These are phyloP conservation scores for Drosophila nigrodunni DNA, from an alignment of 1,140 invertebrate genomes.

Conservation along the genomic window DNA sequence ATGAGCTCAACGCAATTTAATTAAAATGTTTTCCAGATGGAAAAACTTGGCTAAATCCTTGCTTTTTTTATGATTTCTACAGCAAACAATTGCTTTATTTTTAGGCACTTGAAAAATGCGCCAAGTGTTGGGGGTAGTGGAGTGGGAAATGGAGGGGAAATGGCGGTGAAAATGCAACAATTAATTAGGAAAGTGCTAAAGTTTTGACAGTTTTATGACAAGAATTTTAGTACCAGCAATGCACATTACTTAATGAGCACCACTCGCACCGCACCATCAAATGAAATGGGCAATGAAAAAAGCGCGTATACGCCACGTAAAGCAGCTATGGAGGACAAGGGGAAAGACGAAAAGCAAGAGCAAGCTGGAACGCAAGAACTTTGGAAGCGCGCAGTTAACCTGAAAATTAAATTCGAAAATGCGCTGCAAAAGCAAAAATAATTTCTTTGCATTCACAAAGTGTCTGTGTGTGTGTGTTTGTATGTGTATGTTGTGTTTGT, in stretches of 20 bases:
- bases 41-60: slow-evolving; percentile 1
- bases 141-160: no score
- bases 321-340: slow-evolving; percentile 2
- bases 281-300: slow-evolving; percentile 65
- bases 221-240: slow-evolving; percentile 18
- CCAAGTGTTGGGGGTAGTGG: not conserved
- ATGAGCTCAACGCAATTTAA: slow-evolving; percentile 7
- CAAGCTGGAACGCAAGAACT: slow-evolving; percentile 8
- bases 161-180: slow-evolving; percentile 2
- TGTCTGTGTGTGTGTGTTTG: slow-evolving; percentile 2
- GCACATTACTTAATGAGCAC: slow-evolving; percentile 23
- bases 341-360: not conserved
- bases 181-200: slow-evolving; percentile 43
- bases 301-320: slow-evolving; percentile 61
- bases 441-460: slow-evolving; percentile 50
- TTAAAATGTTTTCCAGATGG: not conserved
- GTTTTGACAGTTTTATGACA: slow-evolving; percentile 36
- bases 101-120: slow-evolving; percentile 4
- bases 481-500: slow-evolving; percentile 25
- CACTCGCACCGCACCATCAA: slow-evolving; percentile 5
- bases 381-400: slow-evolving; percentile 56
- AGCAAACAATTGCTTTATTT: slow-evolving; percentile 10
- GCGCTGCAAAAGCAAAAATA: slow-evolving; percentile 64
- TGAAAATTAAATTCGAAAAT: slow-evolving; percentile 76
- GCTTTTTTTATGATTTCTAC: not conserved